phyloP scores from a whole-genome alignment of 2,888 invertebrate species.

The Alcis repandata region DNA sequence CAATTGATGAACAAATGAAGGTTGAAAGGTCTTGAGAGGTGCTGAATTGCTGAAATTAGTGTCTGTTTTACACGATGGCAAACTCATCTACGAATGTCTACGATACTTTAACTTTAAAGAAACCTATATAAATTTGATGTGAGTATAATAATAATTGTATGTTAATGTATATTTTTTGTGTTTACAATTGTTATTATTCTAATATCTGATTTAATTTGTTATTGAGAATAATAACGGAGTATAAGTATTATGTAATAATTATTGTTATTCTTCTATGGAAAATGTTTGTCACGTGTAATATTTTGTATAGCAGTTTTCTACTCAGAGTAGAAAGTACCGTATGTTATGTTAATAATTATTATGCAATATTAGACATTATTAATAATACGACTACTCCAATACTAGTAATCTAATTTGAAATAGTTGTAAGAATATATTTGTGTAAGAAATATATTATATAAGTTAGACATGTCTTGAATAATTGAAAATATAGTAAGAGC shows the following conservation, averaged over 20 bases:
- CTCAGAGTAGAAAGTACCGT: slow-evolving; percentile 37
- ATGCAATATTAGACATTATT: slow-evolving; percentile 42
- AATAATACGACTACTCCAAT: slow-evolving; percentile 31
- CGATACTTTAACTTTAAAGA: too few relatives aligned
- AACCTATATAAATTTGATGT: not conserved
- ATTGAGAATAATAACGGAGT: too few relatives aligned
- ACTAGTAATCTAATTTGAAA: slow-evolving; percentile 1
- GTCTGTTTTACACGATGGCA: not conserved
- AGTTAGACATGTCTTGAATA: not conserved
- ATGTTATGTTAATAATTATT: slow-evolving; percentile 31
- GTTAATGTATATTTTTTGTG: too few relatives aligned
- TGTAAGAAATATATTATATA: slow-evolving; percentile 5
- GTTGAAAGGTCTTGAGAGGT: slow-evolving; percentile 29
- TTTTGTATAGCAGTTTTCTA: slow-evolving; percentile 29
- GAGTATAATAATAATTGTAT: too few relatives aligned
- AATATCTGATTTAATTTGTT: too few relatives aligned
- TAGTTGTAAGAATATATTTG: slow-evolving; percentile 4
- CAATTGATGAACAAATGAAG: slow-evolving; percentile 46
- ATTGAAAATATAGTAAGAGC: not conserved
- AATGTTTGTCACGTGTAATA: slow-evolving; percentile 7
- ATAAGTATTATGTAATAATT: too few relatives aligned
- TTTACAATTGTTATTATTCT: too few relatives aligned
- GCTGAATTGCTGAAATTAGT: slow-evolving; percentile 33
- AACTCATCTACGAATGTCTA: slow-evolving; percentile 10
- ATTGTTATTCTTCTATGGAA: not conserved